Percentiles rank a stretch among this genome's conserved stretches.
Conservation (phyloP, 2,113 vertebrate species). For the Antigone vipio region DNA sequence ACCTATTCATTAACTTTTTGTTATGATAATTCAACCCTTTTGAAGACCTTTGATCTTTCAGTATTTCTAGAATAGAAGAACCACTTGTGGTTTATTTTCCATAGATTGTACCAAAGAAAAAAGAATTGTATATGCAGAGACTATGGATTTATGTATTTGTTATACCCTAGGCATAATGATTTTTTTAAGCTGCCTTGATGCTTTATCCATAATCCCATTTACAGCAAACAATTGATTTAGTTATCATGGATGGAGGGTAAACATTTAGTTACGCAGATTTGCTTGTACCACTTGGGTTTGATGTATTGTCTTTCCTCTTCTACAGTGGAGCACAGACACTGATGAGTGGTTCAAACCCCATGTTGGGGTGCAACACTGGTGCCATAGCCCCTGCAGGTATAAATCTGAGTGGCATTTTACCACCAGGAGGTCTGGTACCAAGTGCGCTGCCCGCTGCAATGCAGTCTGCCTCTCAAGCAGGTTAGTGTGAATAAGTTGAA, state of each 20-base stretch:
- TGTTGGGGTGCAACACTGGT: slow-evolving; percentile 88
- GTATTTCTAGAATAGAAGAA: background rate
- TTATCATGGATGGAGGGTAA: background rate
- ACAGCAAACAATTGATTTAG: background rate
- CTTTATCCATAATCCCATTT: background rate
- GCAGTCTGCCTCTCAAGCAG: slow-evolving; percentile 88
- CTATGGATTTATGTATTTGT: background rate
- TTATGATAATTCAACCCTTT: background rate
- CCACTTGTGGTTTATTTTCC: background rate
- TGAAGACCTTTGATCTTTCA: background rate
- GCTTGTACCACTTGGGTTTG: slow-evolving; percentile 25
- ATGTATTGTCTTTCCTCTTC: slow-evolving; percentile 71
- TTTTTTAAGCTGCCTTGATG: background rate
- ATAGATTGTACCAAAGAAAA: background rate
- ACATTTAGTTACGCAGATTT: background rate
- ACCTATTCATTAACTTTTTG: background rate
- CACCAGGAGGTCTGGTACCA: slow-evolving; percentile 87
- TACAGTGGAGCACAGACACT: slow-evolving; percentile 91
- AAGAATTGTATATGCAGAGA: background rate
- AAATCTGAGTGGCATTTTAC: slow-evolving; percentile 91
- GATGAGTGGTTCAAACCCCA: slow-evolving; percentile 91
- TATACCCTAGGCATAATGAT: background rate
- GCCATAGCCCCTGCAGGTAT: slow-evolving; percentile 82
- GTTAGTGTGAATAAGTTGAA: slow-evolving; percentile 74
- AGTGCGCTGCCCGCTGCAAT: slow-evolving; percentile 80